Base-by-base conservation (phyloP, 2,113 vertebrate genomes). In the Panthera leo region DNA sequence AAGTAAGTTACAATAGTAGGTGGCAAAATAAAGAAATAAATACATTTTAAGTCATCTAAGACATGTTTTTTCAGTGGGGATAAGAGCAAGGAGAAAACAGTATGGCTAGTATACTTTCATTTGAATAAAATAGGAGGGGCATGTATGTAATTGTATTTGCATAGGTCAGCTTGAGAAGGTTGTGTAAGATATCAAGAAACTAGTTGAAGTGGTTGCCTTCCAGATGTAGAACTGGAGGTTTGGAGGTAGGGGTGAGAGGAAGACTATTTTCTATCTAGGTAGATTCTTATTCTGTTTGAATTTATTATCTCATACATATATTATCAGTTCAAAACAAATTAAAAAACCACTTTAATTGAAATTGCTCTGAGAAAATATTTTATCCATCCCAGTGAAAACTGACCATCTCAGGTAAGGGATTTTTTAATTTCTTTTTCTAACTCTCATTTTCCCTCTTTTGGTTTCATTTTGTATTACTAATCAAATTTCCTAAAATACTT, bases 1-100 rank as follows among this genome's bases (percentile, higher is more conserved):
- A 91, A 92, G 88, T 80, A 91, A 96, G 82, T 94, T 91, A 70
- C 76, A 39, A 48, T 45, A 75, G 73, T 97, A 97, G 96, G 93
- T 91, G 93, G 95, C 94, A 78, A 95, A 67, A 78, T 48, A 78
- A 48, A 78, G 27, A 76, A 45, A 63, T 65, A 65, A 65, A 48
- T 61, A 16, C 29, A 27, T 65, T 71, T 80, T n/a, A 80, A 51
- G 19, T 55, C 34, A 58, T 31, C 19, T 36, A 65, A n/a, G 42
- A 23, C 71, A 23, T 27, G 25, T 42, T 91, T 86, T 86, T 92
- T 70, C 86, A 86, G 88, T 55, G 58, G 13, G 25, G 25, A 42
- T 68, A 76, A 58, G 45, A 58, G 25, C 70, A 61, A 70, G 25
- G 70, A n/a, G n/a, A 85, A 63, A 78, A 12, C 14, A n/a, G 19